Percentiles rank a stretch among this genome's conserved stretches.
phyloP scores from a whole-genome alignment of 2,113 vertebrate genomes.

The Lasiurus cinereus region DNA sequence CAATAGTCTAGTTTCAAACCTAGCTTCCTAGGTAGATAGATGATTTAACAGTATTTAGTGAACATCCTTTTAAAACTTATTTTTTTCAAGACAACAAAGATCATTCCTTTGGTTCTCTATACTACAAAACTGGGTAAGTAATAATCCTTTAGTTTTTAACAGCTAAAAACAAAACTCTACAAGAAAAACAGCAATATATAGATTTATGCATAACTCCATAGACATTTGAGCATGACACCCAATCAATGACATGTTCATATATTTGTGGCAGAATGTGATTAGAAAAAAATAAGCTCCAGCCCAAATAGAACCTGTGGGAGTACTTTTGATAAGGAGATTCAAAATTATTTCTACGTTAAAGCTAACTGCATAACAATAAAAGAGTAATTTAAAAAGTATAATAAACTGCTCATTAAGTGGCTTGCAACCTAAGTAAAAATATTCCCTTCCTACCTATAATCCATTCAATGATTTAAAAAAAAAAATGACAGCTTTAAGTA shows the following conservation, averaged over 20 bases:
- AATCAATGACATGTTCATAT: background rate
- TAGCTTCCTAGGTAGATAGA: conserved; percentile 57
- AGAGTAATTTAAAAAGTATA: conserved; percentile 40
- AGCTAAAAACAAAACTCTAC: conserved; percentile 69
- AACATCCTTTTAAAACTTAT: conserved; percentile 72
- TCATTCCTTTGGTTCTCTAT: conserved; percentile 72
- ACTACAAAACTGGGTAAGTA: conserved; percentile 77
- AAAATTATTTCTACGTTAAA: conserved; percentile 24
- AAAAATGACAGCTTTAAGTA: conserved; percentile 37
- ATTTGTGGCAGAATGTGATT: background rate
- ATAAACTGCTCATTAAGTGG: background rate
- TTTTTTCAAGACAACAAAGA: conserved; percentile 79
- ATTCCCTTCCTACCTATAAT: conserved; percentile 26
- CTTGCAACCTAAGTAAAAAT: conserved; percentile 39
- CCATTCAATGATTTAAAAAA: background rate
- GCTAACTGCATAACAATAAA: conserved; percentile 9
- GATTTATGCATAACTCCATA: background rate
- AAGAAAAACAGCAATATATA: conserved; percentile 29
- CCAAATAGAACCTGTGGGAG: background rate
- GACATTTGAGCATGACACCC: conserved; percentile 36
- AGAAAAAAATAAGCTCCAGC: conserved; percentile 18
- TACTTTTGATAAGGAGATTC: background rate
- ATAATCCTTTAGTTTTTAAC: conserved; percentile 71
- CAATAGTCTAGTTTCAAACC: conserved; percentile 67
- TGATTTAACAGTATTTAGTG: conserved; percentile 73